Evolutionary conservation across 2,797 vertebrate genomes (phyloP).

Genomic region (Cephalopachus bancanus): DNA sequence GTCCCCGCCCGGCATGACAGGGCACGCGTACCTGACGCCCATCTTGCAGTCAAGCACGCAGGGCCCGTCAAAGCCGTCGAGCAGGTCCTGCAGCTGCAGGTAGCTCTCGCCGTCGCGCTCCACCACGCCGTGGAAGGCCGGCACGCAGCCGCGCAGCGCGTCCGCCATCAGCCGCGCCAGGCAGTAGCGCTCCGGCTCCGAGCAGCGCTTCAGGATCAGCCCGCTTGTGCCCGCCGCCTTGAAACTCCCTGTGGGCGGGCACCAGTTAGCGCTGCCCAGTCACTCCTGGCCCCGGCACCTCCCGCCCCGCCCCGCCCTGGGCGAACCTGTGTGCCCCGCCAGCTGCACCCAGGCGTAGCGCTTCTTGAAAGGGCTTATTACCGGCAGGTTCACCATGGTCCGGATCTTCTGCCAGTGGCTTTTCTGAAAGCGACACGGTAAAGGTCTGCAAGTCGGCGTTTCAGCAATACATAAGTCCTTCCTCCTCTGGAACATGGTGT

Average conservation of each 20-base stretch:
- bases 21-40: slow-evolving; percentile 94
- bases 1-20: not conserved
- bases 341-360: slow-evolving; percentile 98
- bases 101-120: slow-evolving; percentile 96
- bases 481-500: not conserved
- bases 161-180: slow-evolving; percentile 94
- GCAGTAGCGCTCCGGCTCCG: slow-evolving; percentile 95
- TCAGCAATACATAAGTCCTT: not conserved
- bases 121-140: slow-evolving; percentile 94
- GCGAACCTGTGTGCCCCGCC: slow-evolving; percentile 97
- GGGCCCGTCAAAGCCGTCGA: slow-evolving; percentile 94
- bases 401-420: slow-evolving; percentile 97
- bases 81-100: slow-evolving; percentile 96
- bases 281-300: not conserved
- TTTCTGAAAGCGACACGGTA: slow-evolving; percentile 88
- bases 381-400: slow-evolving; percentile 96
- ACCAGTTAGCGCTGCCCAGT: not conserved
- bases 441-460: not conserved
- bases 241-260: slow-evolving; percentile 93
- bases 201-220: slow-evolving; percentile 97
- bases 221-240: slow-evolving; percentile 97
- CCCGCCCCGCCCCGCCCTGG: not conserved
- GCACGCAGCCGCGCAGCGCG: slow-evolving; percentile 92
- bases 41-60: slow-evolving; percentile 99
- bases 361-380: slow-evolving; percentile 94